Evolutionary conservation across 2,888 invertebrate genomes (phyloP).

Genomic region (Chironomus tentans): DNA sequence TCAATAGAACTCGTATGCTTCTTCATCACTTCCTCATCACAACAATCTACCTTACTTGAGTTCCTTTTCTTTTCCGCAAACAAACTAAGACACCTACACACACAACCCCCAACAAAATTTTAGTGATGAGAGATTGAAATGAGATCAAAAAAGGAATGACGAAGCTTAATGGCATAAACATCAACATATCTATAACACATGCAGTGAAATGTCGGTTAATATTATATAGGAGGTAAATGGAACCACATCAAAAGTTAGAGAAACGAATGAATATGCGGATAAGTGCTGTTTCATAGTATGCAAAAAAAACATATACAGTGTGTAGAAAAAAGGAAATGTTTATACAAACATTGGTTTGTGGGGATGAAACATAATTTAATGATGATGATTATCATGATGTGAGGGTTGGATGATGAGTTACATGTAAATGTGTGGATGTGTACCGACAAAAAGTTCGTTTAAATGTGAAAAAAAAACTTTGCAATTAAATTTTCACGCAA

Average conservation of each 20-base stretch:
- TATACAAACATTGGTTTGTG: too few relatives aligned
- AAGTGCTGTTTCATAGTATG: background rate
- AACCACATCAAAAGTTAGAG: background rate
- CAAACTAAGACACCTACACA: too few relatives aligned
- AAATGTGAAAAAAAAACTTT: background rate
- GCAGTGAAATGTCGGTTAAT: background rate
- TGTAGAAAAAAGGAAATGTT: too few relatives aligned
- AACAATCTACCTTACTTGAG: too few relatives aligned
- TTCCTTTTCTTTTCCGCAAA: background rate
- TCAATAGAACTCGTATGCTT: too few relatives aligned
- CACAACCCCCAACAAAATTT: too few relatives aligned
- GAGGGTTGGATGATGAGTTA: background rate
- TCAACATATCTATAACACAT: background rate
- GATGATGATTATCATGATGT: background rate
- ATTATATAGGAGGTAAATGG: background rate
- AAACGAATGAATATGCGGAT: background rate
- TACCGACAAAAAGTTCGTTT: background rate
- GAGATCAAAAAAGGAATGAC: background rate
- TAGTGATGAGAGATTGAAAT: background rate
- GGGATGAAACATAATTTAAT: too few relatives aligned
- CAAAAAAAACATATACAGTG: background rate
- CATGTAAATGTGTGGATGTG: background rate
- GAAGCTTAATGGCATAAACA: background rate
- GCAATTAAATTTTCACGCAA: background rate
- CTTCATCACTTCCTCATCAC: too few relatives aligned